Evolutionary conservation across 2,888 invertebrate genomes (phyloP), one percentile per base, ranked within the genome.

Genomic region (Drosophila mayaguana): DNA sequence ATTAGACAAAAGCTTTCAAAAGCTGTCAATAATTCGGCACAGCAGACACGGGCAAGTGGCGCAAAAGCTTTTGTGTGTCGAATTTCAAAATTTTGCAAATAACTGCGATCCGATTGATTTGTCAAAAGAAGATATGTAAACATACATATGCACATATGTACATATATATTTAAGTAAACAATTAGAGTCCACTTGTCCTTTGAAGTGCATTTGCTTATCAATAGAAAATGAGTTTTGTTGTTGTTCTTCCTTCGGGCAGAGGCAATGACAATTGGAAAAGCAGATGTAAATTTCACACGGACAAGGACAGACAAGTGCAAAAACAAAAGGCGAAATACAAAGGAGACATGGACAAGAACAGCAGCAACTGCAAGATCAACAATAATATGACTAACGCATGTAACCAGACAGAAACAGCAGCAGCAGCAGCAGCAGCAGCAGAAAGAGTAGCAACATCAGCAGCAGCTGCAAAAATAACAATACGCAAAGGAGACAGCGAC

Each of bases 381-480:
- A 34, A 46, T 34, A 68, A 69, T 53, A 60, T 32, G 54, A 61
- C 61, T 45, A 69, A 70, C 42, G 38, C 36, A 22, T 42, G 60
- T 65, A 72, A 72, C 57, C 51, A 75, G 79, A 36, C 79, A 25
- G 22, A 14, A 45, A 45, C 14, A 45, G 43, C 20, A 45, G 20
- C 43, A 75, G 64, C 78, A 22, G 14, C 45, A 28, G 48, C 25
- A 28, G 70, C 79, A 70, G 79, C 74, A 12, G 5, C 4, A 9
- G 42, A 18, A 8, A n/a, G 5, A 14, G 7, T 20, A 14, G 20
- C 42, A 74, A 64, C 78, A 6, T 6, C 8, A 50, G 32, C n/a
- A 50, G 75, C 77, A 79, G 76, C 79, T 79, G 77, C 77, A 77
- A 77, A 79, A 80, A 75, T 66, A 71, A 71, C 63, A 79, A 79